These are phyloP conservation scores for Arge pagana DNA, from an alignment of 2,888 invertebrate genomes.

Conservation along the genomic window DNA sequence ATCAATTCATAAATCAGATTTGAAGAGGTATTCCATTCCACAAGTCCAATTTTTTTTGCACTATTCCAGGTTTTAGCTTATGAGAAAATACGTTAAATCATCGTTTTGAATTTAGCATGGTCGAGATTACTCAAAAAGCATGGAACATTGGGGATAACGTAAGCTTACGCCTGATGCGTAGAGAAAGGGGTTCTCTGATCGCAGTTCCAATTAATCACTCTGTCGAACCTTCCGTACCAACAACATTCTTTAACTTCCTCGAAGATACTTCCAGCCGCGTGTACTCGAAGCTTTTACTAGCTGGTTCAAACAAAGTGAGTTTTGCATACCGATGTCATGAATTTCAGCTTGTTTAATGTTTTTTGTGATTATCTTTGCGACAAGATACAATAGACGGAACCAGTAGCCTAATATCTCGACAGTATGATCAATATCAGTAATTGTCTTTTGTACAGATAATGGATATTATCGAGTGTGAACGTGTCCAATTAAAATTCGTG, in stretches of 20 bases:
- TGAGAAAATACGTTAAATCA: slow-evolving; percentile 13
- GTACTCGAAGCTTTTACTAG: slow-evolving; percentile 79
- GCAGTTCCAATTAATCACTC: slow-evolving; percentile 61
- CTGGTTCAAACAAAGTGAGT: slow-evolving; percentile 68
- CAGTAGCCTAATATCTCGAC: neutral
- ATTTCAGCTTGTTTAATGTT: no score
- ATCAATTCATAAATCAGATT: slow-evolving; percentile 75
- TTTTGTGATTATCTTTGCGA: no score
- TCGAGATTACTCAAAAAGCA: slow-evolving; percentile 61
- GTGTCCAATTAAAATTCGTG: slow-evolving; percentile 61
- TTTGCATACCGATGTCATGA: slow-evolving; percentile 17
- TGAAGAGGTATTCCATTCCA: slow-evolving; percentile 71
- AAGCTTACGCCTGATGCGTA: slow-evolving; percentile 82
- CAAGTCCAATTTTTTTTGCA: slow-evolving; percentile 12
- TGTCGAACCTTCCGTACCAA: slow-evolving; percentile 41
- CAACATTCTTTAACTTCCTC: slow-evolving; percentile 55
- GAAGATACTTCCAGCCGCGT: slow-evolving; percentile 62
- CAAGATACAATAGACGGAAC: no score
- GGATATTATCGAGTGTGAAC: slow-evolving; percentile 76
- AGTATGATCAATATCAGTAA: neutral
- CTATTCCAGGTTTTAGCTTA: slow-evolving; percentile 23
- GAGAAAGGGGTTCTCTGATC: slow-evolving; percentile 70
- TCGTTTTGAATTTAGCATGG: slow-evolving; percentile 61
- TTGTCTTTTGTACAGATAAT: slow-evolving; percentile 60
- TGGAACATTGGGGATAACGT: slow-evolving; percentile 70